These are phyloP conservation scores for Porites lobata DNA, from an alignment of 92 coral and sea anemone genomes.

Conservation along the genomic window DNA sequence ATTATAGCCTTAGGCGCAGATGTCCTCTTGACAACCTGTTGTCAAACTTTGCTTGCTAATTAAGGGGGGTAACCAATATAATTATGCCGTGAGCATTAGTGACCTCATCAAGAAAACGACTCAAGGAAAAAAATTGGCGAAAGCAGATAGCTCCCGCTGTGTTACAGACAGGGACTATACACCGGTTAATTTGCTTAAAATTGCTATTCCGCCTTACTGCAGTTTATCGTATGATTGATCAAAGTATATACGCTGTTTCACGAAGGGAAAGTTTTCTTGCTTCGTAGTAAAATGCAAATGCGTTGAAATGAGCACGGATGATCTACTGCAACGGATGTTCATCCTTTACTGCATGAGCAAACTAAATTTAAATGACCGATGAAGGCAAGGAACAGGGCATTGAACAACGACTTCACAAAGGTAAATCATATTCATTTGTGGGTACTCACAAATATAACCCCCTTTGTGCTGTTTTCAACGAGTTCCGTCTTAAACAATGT, in stretches of 20 bases:
- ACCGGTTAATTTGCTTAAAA: not conserved
- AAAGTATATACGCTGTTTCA: not conserved
- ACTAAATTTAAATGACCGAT: not conserved
- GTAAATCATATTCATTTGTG: not conserved
- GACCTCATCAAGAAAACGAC: not conserved
- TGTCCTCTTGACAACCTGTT: slow-evolving; percentile 8
- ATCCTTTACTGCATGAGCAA: not conserved
- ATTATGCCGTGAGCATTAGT: not conserved
- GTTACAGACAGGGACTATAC: not conserved
- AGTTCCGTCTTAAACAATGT: not conserved
- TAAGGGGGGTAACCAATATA: not conserved
- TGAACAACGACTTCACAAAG: not conserved
- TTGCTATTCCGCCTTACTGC: not conserved
- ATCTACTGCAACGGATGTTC: too few species aligned
- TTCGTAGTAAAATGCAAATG: not conserved
- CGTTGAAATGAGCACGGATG: not conserved
- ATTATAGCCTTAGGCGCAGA: not conserved
- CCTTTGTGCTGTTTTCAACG: not conserved
- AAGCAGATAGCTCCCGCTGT: not conserved
- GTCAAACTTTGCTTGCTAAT: not conserved
- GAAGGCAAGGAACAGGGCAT: not conserved
- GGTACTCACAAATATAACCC: not conserved
- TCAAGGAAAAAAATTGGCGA: not conserved
- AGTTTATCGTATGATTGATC: not conserved
- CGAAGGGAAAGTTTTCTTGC: not conserved